Evolutionary conservation across 2,888 invertebrate genomes (phyloP), one percentile per base, ranked within the genome.

Genomic region (Aphodius sticticus): DNA sequence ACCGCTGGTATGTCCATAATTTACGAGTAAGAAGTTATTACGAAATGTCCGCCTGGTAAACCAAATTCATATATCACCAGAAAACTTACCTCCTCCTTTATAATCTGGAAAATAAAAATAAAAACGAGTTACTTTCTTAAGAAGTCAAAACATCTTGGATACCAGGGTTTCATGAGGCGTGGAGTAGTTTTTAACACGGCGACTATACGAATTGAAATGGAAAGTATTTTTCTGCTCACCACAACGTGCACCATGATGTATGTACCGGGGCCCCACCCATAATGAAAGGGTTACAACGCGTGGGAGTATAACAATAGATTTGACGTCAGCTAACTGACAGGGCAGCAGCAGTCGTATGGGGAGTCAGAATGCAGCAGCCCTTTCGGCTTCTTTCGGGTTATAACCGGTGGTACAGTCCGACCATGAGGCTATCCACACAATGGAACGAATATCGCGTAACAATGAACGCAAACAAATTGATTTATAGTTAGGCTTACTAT

Each of bases 221-320:
- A 53, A 12, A 35, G 4, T 70, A 14, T 36, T 76, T 35, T 70
- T 26, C 37, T 35, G 16, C 16, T 7, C 6, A 0, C 9, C 1
- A 53, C 12, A 12, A 53, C 53, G 53, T 53, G 53, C 53, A 53
- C 53, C 12, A 12, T 53, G 53, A 53, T 53, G 53, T 26, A 16
- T 78, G 35, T 16, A n/a, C 76, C 78, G 77, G 81, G 82, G 26
- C 2, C 26, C 2, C 12, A 53, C 4, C 12, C 7, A 5, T 53
- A 12, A 9, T 53, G 53, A 53, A 53, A 53, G 53, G 53, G 53
- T 53, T 53, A 53, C 53, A 53, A 88, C 90, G 90, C 90, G 91
- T 91, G 90, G 91, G 90, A 90, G 91, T 91, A 90, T 90, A 91
- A 91, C 91, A 91, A 91, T 91, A 90, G 90, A 88, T 89, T 81